These are phyloP conservation scores for Ctenoplectra terminalis DNA, from an alignment of 1,140 invertebrate genomes.

Conservation along the genomic window DNA sequence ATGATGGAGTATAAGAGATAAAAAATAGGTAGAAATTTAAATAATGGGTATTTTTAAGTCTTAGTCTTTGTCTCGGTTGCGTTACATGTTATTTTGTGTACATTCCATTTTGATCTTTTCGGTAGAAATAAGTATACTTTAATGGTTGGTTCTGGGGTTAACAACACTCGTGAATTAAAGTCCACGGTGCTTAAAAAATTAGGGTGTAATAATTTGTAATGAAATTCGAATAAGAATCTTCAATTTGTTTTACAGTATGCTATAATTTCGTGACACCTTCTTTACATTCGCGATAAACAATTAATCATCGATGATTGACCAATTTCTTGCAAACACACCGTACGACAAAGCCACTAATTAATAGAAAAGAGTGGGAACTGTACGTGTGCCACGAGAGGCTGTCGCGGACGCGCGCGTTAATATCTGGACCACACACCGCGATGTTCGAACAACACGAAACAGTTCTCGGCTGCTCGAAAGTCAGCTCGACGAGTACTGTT, in stretches of 20 bases:
- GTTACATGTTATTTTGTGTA: too few species aligned
- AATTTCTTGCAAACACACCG: constrained; percentile 5
- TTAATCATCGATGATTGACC: constrained; percentile 32
- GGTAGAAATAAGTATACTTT: too few species aligned
- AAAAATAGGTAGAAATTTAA: too few species aligned
- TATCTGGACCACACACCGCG: constrained; percentile 24
- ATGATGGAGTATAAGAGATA: too few species aligned
- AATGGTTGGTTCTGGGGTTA: too few species aligned
- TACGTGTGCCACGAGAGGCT: neutral
- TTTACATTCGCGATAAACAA: neutral
- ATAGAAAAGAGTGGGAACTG: constrained; percentile 14
- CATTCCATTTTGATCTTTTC: too few species aligned
- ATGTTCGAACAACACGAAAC: constrained; percentile 37
- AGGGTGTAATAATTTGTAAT: too few species aligned
- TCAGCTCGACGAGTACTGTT: constrained; percentile 56
- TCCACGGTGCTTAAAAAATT: too few species aligned
- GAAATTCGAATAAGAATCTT: too few species aligned
- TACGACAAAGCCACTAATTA: constrained; percentile 10
- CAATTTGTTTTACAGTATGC: neutral
- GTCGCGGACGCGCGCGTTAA: constrained; percentile 20
- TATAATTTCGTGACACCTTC: neutral
- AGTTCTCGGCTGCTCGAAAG: constrained; percentile 41
- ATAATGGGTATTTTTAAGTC: too few species aligned
- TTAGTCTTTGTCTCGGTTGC: too few species aligned
- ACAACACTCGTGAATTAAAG: too few species aligned